These are phyloP conservation scores for Lynx canadensis DNA, from an alignment of 2,113 vertebrate species.

Conservation along the genomic window DNA sequence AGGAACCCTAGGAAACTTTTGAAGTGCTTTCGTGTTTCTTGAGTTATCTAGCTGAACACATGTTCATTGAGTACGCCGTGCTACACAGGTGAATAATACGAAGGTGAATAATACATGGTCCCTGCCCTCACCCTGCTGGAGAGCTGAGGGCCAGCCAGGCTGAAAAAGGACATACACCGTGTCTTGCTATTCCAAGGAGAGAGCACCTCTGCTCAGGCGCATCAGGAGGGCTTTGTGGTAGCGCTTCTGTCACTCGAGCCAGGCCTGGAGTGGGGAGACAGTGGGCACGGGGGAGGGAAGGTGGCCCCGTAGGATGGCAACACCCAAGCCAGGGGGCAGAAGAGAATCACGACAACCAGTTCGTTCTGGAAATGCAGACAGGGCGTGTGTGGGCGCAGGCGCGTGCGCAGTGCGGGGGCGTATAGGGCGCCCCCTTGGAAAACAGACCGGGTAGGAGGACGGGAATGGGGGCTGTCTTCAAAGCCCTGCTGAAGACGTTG, in stretches of 20 bases:
- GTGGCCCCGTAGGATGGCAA: not conserved
- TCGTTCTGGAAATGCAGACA: not conserved
- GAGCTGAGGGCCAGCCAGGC: not conserved
- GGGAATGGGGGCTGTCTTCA: fast-evolving
- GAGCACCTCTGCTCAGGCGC: not conserved
- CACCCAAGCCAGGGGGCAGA: not conserved
- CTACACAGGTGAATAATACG: not conserved
- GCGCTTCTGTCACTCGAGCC: not conserved
- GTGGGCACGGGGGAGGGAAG: not conserved
- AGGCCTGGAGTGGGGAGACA: not conserved
- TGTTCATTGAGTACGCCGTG: not conserved
- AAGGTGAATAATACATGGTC: not conserved
- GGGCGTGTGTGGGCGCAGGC: too few relatives aligned
- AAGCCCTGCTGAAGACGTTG: not conserved
- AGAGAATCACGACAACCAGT: not conserved
- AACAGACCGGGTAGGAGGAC: too few relatives aligned
- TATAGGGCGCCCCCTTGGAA: not conserved
- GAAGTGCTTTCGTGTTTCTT: not conserved
- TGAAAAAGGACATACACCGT: not conserved
- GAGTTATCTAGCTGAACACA: not conserved
- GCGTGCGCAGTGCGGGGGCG: too few relatives aligned
- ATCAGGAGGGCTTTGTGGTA: not conserved
- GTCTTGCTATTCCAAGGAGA: not conserved
- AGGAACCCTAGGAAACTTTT: not conserved
- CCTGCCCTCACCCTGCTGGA: not conserved